Conservation (phyloP, 2,797 vertebrate species). For the Epinephelus malabaricus region DNA sequence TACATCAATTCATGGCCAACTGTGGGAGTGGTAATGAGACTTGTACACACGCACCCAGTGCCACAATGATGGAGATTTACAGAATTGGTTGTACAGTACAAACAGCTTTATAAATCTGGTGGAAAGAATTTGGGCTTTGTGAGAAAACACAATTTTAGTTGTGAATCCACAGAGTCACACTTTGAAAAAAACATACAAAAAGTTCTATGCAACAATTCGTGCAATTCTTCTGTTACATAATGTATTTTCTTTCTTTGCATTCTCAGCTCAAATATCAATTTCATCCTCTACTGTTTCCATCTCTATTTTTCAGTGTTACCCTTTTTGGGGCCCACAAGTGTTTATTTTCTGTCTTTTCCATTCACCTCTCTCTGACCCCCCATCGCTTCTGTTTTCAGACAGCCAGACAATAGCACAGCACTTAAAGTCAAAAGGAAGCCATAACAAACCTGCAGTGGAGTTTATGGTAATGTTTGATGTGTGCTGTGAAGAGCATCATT, state of each 20-base stretch:
- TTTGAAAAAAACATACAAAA: neutral
- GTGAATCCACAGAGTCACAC: too few relatives aligned
- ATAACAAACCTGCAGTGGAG: slow-evolving; percentile 7
- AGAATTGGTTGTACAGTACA: too few relatives aligned
- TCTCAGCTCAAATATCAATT: slow-evolving; percentile 1
- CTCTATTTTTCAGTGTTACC: neutral
- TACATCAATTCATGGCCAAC: too few relatives aligned
- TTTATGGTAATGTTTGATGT: slow-evolving; percentile 7
- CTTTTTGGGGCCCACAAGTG: slow-evolving; percentile 7
- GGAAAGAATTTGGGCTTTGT: too few relatives aligned
- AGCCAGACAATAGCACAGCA: slow-evolving; percentile 1
- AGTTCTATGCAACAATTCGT: neutral
- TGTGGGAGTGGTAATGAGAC: too few relatives aligned
- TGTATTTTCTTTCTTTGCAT: neutral
- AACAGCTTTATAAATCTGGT: too few relatives aligned
- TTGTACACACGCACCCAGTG: too few relatives aligned
- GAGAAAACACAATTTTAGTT: too few relatives aligned
- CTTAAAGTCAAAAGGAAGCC: slow-evolving; percentile 24
- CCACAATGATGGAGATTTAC: too few relatives aligned
- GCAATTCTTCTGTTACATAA: neutral
- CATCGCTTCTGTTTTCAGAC: slow-evolving; percentile 32
- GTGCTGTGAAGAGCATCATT: slow-evolving; percentile 23
- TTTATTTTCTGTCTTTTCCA: slow-evolving; percentile 14
- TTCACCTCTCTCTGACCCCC: slow-evolving; percentile 23
- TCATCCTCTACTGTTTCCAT: neutral